Percentiles rank a stretch among this genome's conserved stretches.
phyloP scores from a whole-genome alignment of 2,888 invertebrate genomes.

The Phalera bucephala region DNA sequence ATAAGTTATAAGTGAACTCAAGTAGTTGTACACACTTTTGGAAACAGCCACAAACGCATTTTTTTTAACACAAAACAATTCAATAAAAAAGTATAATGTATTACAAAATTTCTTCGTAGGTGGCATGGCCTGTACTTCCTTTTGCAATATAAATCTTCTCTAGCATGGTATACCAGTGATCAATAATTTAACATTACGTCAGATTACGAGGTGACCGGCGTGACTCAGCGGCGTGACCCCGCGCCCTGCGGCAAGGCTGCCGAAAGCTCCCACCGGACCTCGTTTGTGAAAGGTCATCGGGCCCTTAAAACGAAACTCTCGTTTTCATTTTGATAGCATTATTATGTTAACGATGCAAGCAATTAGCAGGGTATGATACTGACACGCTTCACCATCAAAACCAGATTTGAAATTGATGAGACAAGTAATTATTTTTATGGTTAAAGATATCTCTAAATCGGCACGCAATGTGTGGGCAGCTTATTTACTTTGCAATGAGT shows the following conservation, averaged over 20 bases:
- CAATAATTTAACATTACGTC: conserved; percentile 42
- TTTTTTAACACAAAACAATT: too few species aligned
- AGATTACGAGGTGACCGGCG: conserved; percentile 38
- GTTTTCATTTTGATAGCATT: conserved; percentile 38
- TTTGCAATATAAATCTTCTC: background rate
- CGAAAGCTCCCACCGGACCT: conserved; percentile 42
- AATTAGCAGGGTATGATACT: background rate
- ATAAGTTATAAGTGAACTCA: too few species aligned
- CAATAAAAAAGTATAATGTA: too few species aligned
- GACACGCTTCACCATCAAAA: background rate
- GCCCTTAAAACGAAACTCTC: conserved; percentile 40
- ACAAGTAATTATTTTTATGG: too few species aligned
- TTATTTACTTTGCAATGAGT: too few species aligned
- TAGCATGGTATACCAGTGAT: conserved; percentile 7
- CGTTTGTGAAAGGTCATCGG: conserved; percentile 46
- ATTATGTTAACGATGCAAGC: conserved; percentile 28
- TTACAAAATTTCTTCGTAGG: conserved; percentile 10
- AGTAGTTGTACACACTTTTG: too few species aligned
- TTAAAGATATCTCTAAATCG: too few species aligned
- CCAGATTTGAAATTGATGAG: too few species aligned
- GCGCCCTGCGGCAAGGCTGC: conserved; percentile 44
- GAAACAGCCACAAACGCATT: too few species aligned
- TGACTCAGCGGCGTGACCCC: conserved; percentile 33
- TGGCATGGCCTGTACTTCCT: background rate
- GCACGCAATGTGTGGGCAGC: too few species aligned